These are phyloP conservation scores for Euproctis similis DNA, from an alignment of 2,888 invertebrate species.

Conservation along the genomic window DNA sequence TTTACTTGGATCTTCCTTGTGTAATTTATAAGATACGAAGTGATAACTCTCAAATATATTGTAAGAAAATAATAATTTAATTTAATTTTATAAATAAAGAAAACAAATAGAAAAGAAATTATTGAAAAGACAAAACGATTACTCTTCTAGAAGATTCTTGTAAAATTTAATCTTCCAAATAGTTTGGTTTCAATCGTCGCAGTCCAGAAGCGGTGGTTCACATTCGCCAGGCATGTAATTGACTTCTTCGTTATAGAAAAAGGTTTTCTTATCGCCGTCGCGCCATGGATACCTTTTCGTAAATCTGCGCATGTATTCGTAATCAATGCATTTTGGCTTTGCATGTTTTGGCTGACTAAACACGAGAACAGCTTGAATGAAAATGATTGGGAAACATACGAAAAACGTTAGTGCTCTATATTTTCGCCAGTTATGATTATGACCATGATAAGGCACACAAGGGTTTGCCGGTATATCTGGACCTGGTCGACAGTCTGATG, in stretches of 20 bases:
- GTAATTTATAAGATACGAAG: no score
- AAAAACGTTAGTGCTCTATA: conserved; percentile 44
- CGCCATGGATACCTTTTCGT: conserved; percentile 94
- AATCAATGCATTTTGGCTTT: conserved; percentile 61
- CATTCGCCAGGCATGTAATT: conserved; percentile 74
- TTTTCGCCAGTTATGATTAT: conserved; percentile 43
- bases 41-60: no score
- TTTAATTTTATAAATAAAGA: no score
- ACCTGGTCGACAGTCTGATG: conserved; percentile 34
- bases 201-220: conserved; percentile 40
- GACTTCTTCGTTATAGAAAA: conserved; percentile 87
- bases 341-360: conserved; percentile 28
- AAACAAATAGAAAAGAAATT: no score
- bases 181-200: no score
- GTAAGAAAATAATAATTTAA: no score
- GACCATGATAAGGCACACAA: conserved; percentile 46
- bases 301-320: conserved; percentile 85
- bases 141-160: no score
- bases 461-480: conserved; percentile 36
- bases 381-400: conserved; percentile 45
- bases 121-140: no score
- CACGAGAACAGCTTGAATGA: conserved; percentile 29
- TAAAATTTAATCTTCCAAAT: no score
- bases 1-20: no score
- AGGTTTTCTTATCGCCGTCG: conserved; percentile 81